A percentile compares a stretch with the other conserved stretches of the same genome.
Evolutionary conservation across 2,888 invertebrate genomes (phyloP).

Genomic region (Junonia oenone): DNA sequence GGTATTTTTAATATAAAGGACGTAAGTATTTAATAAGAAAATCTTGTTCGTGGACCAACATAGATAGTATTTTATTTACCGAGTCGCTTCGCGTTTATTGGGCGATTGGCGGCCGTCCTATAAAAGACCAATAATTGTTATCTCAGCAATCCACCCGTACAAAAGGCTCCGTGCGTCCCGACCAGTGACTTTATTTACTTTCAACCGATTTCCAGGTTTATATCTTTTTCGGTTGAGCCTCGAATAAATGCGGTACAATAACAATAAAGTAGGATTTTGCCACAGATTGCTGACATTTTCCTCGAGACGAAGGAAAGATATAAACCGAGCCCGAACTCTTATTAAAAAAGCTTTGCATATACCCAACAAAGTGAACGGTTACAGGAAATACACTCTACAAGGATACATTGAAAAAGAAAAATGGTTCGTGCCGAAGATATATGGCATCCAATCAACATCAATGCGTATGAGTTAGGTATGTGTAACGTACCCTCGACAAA

Average conservation of each 20-base stretch:
- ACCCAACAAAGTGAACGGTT: conserved; percentile 43
- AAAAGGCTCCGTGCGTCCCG: conserved; percentile 41
- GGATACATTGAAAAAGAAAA: conserved; percentile 32
- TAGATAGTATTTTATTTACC: conserved; percentile 28
- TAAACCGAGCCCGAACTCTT: conserved; percentile 59
- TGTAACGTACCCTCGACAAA: not conserved
- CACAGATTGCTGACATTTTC: conserved; percentile 71
- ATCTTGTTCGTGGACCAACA: conserved; percentile 16
- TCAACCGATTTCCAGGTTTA: conserved; percentile 65
- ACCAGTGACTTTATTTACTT: conserved; percentile 61
- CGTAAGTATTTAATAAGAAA: conserved; percentile 3
- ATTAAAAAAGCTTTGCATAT: conserved; percentile 69
- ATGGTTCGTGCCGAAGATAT: conserved; percentile 25
- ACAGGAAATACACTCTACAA: conserved; percentile 33
- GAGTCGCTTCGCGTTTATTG: conserved; percentile 34
- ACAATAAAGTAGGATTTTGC: conserved; percentile 72
- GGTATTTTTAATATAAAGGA: conserved; percentile 9
- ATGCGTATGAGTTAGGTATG: conserved; percentile 10
- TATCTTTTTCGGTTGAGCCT: conserved; percentile 56
- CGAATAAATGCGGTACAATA: conserved; percentile 70
- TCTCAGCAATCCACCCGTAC: conserved; percentile 51
- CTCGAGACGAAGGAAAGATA: conserved; percentile 56
- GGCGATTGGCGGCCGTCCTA: conserved; percentile 42
- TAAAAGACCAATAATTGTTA: conserved; percentile 66
- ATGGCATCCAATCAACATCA: conserved; percentile 22